Conservation (phyloP, 1,140 invertebrate species). For the Tetramorium alpestre region DNA sequence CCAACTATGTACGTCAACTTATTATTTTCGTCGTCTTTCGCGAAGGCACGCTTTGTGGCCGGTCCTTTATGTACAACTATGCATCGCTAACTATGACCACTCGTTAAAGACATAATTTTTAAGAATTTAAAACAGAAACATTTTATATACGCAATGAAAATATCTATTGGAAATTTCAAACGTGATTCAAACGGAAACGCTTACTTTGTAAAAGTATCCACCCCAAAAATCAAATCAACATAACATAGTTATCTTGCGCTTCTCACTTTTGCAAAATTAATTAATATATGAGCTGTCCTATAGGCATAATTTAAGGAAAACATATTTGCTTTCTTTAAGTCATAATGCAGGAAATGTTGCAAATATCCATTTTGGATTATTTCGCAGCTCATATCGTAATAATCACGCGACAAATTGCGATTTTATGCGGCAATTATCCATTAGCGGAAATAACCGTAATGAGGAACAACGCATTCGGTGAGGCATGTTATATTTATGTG, state of each 20-base stretch:
- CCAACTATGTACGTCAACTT: slow-evolving; percentile 25
- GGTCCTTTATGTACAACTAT: background rate
- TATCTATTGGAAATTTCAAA: background rate
- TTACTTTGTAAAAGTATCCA: background rate
- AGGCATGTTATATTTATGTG: background rate
- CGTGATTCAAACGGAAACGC: background rate
- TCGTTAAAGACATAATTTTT: slow-evolving; percentile 24
- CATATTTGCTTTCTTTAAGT: background rate
- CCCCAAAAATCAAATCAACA: background rate
- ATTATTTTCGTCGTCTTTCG: slow-evolving; percentile 65
- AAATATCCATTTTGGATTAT: background rate
- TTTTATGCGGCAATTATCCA: slow-evolving; percentile 17
- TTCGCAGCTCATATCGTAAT: slow-evolving; percentile 7
- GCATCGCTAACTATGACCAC: slow-evolving; percentile 4
- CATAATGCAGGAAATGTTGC: background rate
- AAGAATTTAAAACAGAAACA: background rate
- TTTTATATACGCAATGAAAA: background rate
- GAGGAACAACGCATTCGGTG: background rate
- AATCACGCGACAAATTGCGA: background rate
- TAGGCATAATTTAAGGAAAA: background rate
- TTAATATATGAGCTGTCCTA: background rate
- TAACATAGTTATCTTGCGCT: background rate
- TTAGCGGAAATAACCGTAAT: slow-evolving; percentile 37
- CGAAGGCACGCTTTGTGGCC: slow-evolving; percentile 37
- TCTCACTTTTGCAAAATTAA: background rate